Evolutionary conservation across 2,797 vertebrate genomes (phyloP).

Genomic region (Galago senegalensis): DNA sequence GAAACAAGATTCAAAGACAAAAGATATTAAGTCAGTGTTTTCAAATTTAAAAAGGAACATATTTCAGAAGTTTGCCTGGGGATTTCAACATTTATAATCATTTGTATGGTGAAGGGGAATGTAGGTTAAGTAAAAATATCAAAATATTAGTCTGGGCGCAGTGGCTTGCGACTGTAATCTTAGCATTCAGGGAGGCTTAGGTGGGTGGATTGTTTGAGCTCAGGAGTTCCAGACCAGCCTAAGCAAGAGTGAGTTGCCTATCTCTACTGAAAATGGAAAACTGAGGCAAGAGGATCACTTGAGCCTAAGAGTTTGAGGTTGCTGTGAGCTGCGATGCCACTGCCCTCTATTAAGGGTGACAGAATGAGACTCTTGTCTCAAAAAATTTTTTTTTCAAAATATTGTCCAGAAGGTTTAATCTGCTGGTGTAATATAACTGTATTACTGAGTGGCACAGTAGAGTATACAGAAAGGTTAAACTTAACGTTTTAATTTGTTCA

Average conservation of each 20-base stretch:
- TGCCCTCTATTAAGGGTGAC: too few species aligned
- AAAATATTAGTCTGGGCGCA: neutral
- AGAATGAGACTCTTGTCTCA: too few species aligned
- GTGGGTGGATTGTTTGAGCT: too few species aligned
- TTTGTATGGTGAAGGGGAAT: slow-evolving; percentile 36
- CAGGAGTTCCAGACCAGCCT: too few species aligned
- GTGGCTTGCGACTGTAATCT: too few species aligned
- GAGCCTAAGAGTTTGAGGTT: too few species aligned
- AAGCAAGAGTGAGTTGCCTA: too few species aligned
- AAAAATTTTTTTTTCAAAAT: neutral
- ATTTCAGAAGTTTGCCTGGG: neutral
- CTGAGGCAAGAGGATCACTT: too few species aligned
- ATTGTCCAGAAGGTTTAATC: slow-evolving; percentile 52
- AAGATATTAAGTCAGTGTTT: neutral
- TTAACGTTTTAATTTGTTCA: slow-evolving; percentile 52
- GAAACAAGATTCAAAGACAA: slow-evolving; percentile 28
- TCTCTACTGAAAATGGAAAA: too few species aligned
- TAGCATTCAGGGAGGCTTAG: too few species aligned
- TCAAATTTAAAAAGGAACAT: neutral
- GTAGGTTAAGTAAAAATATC: slow-evolving; percentile 42
- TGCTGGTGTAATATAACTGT: neutral
- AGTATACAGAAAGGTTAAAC: slow-evolving; percentile 2
- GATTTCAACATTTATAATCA: slow-evolving; percentile 46
- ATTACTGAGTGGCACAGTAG: slow-evolving; percentile 36
- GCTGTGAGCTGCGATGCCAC: too few species aligned